A percentile compares a stretch with the other conserved stretches of the same genome.
Evolutionary conservation across 2,888 invertebrate species (phyloP).

Genomic region (Lucinisca nassula): DNA sequence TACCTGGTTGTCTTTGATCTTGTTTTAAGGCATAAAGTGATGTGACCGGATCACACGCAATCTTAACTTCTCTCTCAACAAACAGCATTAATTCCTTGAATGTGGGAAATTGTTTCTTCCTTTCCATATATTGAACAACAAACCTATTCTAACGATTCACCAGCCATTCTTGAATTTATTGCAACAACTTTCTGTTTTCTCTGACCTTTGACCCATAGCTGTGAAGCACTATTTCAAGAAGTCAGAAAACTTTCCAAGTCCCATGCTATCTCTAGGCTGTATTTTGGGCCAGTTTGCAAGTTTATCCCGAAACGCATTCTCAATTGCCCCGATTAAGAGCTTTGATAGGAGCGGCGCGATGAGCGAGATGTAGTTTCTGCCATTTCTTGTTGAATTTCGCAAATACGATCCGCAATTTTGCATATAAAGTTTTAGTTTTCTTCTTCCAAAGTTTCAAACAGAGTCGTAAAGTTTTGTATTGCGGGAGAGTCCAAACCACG

Average conservation of each 20-base stretch:
- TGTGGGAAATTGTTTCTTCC: conserved; percentile 6
- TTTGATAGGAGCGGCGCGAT: neutral
- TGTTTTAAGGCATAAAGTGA: no score
- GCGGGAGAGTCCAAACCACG: no score
- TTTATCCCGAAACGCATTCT: conserved; percentile 35
- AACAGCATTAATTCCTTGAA: conserved; percentile 17
- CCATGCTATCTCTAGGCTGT: neutral
- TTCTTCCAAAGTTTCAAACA: neutral
- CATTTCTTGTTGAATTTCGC: neutral
- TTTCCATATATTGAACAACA: conserved; percentile 19
- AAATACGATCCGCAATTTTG: neutral
- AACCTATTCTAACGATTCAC: conserved; percentile 28
- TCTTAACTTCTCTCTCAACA: conserved; percentile 27
- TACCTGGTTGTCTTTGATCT: no score
- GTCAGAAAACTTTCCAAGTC: neutral
- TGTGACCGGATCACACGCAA: no score
- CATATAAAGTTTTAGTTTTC: neutral
- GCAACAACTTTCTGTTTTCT: conserved; percentile 39
- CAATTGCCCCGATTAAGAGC: neutral
- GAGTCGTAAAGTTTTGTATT: neutral
- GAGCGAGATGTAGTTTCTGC: neutral
- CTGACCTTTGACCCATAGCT: conserved; percentile 31
- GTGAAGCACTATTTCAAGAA: conserved; percentile 17
- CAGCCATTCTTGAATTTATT: conserved; percentile 57
- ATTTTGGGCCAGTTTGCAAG: conserved; percentile 23